Evolutionary conservation across 1,140 invertebrate genomes (phyloP), one percentile per base, ranked within the genome.

Genomic region (Drosophila kurseongensis): DNA sequence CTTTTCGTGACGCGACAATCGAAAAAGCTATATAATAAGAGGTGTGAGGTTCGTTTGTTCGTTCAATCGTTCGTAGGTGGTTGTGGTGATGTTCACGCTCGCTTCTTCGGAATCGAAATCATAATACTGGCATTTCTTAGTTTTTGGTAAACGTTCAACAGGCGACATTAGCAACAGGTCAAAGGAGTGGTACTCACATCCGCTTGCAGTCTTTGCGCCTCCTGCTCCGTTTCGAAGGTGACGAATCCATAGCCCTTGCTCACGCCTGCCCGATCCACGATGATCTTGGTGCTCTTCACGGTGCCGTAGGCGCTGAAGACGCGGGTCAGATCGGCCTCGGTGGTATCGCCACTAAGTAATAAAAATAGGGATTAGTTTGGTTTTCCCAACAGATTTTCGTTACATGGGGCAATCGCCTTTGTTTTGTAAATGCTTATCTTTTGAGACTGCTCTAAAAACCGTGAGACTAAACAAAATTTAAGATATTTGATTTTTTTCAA

Each of bases 161-260:
- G 65, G 66, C 66, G 63, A 71, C 65, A 76, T 57, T 66, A 60
- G 66, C 73, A 68, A 57, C 35, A 54, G 45, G 55, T 57, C 38
- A 75, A 54, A 48, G 44, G 58, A 74, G 40, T 41, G 38, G 51
- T 75, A 93, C 92, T 91, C 84, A 94, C 94, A 92, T 95, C 95
- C 71, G 94, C 93, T 66, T 95, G 94, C 68, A 95, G 93, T 91
- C 95, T 94, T 90, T 96, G 96, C 2, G 97, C 97, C 93, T 98
- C 97, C 89, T 97, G 96, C 92, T 97, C 97, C 45, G 95, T 97
- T 93, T 97, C 97, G 93, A 98, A 99, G 13, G 98, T 99, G 45
- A 99, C 97, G 93, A 99, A 98, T 5, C 97, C 97, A 84, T 98
- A 98, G 48, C 98, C 98, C 94, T 98, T 98, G 40, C 98, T 98